Percentiles rank a stretch among this genome's conserved stretches.
Evolutionary conservation across 1,140 invertebrate species (phyloP).

Genomic region (Drosophila tristis): DNA sequence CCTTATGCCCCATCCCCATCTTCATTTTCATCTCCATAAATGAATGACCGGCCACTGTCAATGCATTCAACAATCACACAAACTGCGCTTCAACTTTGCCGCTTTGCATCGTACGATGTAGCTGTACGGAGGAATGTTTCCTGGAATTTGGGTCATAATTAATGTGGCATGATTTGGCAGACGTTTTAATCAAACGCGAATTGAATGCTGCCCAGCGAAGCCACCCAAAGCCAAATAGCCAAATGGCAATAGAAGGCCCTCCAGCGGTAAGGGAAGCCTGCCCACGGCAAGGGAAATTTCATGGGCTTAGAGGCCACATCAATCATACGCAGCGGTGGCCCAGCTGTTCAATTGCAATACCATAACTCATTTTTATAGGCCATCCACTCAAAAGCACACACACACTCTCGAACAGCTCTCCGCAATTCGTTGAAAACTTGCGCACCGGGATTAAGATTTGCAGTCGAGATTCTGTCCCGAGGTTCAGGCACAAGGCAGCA

Average conservation of each 20-base stretch:
- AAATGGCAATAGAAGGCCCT: not conserved
- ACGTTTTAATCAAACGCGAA: conserved; percentile 76
- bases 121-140: conserved; percentile 63
- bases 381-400: conserved; percentile 61
- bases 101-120: conserved; percentile 76
- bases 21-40: conserved; percentile 4
- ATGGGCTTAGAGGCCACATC: conserved; percentile 71
- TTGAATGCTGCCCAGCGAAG: conserved; percentile 12
- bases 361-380: conserved; percentile 82
- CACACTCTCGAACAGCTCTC: conserved; percentile 16
- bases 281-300: conserved; percentile 6
- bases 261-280: not conserved
- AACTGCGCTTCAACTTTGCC: conserved; percentile 54
- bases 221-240: conserved; percentile 27
- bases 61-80: conserved; percentile 44
- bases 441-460: conserved; percentile 84
- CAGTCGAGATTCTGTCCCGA: conserved; percentile 63
- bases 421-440: conserved; percentile 80
- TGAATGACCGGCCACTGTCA: conserved; percentile 58
- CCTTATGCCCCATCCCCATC: not conserved
- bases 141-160: conserved; percentile 84
- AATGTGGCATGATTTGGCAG: conserved; percentile 84
- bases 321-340: conserved; percentile 83
- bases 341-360: conserved; percentile 81
- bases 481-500: conserved; percentile 21